phyloP scores from a whole-genome alignment of 2,888 invertebrate species.

The Tenthredo mesomela region DNA sequence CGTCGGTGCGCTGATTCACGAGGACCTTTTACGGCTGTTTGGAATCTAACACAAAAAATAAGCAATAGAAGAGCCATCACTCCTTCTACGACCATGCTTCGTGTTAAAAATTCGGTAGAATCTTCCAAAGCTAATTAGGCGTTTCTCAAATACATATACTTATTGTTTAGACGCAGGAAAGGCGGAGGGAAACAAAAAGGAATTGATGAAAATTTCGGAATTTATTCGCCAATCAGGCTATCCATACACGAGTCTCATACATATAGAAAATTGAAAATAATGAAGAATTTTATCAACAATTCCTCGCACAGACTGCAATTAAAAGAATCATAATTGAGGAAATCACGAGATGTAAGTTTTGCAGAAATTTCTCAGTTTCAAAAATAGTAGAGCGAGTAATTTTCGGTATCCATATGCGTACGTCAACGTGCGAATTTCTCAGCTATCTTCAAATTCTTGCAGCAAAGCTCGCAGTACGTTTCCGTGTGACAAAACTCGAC shows the following conservation, averaged over 20 bases:
- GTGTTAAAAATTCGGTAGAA: background rate
- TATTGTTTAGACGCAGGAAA: background rate
- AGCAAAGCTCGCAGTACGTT: too few relatives aligned
- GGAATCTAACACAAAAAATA: background rate
- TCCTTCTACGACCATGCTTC: conserved; percentile 12
- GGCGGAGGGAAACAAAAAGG: background rate
- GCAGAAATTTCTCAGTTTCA: too few relatives aligned
- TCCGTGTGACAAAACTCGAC: background rate
- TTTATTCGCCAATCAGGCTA: background rate
- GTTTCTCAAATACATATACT: background rate
- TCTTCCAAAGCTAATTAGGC: background rate
- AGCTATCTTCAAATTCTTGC: too few relatives aligned
- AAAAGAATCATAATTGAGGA: background rate
- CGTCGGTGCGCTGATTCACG: conserved; percentile 24
- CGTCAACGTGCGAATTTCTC: too few relatives aligned
- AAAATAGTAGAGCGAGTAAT: too few relatives aligned
- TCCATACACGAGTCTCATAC: background rate
- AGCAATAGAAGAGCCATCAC: background rate
- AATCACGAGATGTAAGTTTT: too few relatives aligned
- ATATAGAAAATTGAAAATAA: background rate
- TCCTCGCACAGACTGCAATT: background rate
- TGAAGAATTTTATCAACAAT: background rate
- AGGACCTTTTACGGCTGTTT: background rate
- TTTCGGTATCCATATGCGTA: too few relatives aligned
- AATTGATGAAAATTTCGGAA: conserved; percentile 23